These are phyloP conservation scores for Lamprologus tigripictilis DNA, from an alignment of 2,113 vertebrate species.

Conservation along the genomic window DNA sequence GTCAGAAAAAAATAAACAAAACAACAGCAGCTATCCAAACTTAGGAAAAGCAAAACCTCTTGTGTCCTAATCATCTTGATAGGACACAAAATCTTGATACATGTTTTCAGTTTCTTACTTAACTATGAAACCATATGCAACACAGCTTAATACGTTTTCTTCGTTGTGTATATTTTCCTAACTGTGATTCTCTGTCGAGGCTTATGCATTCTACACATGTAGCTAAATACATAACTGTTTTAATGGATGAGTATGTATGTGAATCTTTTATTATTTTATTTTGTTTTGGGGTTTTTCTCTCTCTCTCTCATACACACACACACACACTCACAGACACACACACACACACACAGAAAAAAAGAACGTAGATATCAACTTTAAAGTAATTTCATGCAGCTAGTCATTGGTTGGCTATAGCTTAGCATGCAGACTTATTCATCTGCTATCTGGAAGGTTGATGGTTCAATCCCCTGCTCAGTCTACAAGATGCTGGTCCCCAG, in stretches of 20 bases:
- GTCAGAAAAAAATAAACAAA: neutral
- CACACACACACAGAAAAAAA: neutral
- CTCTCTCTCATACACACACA: neutral
- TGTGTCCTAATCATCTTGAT: neutral
- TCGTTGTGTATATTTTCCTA: neutral
- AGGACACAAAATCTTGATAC: neutral
- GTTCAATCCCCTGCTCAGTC: neutral
- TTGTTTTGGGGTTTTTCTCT: accelerated
- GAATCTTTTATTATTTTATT: neutral
- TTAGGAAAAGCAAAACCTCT: neutral
- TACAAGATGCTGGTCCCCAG: neutral
- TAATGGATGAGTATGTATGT: neutral
- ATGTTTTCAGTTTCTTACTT: neutral
- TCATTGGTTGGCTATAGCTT: neutral
- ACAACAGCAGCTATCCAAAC: neutral
- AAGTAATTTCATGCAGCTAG: neutral
- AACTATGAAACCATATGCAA: neutral
- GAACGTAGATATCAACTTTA: neutral
- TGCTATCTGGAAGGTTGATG: neutral
- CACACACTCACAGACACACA: accelerated
- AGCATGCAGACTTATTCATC: neutral
- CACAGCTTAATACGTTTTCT: neutral
- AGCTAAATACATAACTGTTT: neutral
- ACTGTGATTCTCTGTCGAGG: neutral
- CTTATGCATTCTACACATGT: neutral